Evolutionary conservation across 2,113 vertebrate species (phyloP), one percentile per base, ranked within the genome.

Genomic region (Otis tarda): DNA sequence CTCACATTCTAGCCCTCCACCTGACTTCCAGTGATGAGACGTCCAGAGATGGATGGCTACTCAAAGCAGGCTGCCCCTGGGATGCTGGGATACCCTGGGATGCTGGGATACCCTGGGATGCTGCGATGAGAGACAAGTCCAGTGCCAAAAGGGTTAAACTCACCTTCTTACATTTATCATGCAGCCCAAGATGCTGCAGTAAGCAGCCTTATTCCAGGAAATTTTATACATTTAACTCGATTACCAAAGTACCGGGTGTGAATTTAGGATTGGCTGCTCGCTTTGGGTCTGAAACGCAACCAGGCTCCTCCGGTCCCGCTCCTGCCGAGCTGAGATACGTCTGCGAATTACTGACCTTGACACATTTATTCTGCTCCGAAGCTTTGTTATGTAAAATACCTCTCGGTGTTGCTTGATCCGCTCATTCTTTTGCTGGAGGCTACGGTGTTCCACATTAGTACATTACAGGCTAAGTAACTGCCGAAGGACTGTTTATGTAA

Each of bases 321-420:
- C 78, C 85, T 63, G 68, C 55, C 9, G 73, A 92, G 78, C 63
- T 2, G 1, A 61, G 91, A 59, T 25, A 25, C 1, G 63, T n/a
- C 91, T 73, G 74, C 1, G 4, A 35, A 21, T 87, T 50, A 76
- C 89, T 21, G 53, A 35, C 73, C 68, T 50, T 23, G 89, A 71
- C 88, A 91, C 49, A 8, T 67, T 69, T 45, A 45, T 63, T 70
- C 89, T 50, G 61, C 70, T 31, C 70, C 10, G 45, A 33, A 41
- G 83, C 89, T 93, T 77, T 87, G 49, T 77, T 89, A 84, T 27
- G 64, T 61, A 92, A 95, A 93, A 71, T 37, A 73, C 69, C 59
- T 81, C 91, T 69, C 17, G 43, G 82, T 77, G 85, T 21, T 77
- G 85, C 63, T 68, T 68, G 82, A 93, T 89, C 73, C 2, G 0